Conservation (phyloP, 2,113 vertebrate species). For the Aphyosemion australe region DNA sequence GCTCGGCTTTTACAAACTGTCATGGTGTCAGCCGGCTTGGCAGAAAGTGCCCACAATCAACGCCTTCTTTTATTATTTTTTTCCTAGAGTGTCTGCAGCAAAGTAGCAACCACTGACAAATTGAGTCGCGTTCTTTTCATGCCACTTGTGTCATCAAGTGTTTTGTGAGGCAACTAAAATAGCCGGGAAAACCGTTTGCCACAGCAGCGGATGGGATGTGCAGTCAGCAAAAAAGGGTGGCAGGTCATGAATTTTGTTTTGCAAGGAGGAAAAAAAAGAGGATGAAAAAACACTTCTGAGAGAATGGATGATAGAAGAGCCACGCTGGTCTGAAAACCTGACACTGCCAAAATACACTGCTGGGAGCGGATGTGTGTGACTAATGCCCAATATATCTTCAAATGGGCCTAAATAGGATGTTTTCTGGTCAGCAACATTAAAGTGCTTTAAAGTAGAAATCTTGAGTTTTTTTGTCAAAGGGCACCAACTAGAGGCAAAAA, state of each 20-base stretch:
- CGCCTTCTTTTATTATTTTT: slow-evolving; percentile 14
- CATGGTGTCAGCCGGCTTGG: slow-evolving; percentile 10
- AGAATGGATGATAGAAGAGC: slow-evolving; percentile 65
- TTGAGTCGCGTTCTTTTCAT: slow-evolving; percentile 60
- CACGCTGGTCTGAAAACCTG: slow-evolving; percentile 37
- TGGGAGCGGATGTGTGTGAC: not conserved
- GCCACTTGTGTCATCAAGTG: slow-evolving; percentile 67
- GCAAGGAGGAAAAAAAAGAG: slow-evolving; percentile 19
- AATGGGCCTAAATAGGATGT: not conserved
- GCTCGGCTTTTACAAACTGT: slow-evolving; percentile 19
- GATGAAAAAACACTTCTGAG: slow-evolving; percentile 60
- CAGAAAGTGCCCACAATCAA: slow-evolving; percentile 52
- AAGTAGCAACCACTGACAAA: slow-evolving; percentile 60
- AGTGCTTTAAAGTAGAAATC: too few relatives aligned
- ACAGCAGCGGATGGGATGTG: slow-evolving; percentile 47
- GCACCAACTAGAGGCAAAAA: too few relatives aligned
- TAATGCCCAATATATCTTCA: not conserved
- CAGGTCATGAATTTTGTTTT: slow-evolving; percentile 74
- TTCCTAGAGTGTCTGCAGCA: slow-evolving; percentile 22
- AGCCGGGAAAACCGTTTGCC: slow-evolving; percentile 57
- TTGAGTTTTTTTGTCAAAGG: too few relatives aligned
- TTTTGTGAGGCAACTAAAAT: slow-evolving; percentile 63
- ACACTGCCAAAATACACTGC: slow-evolving; percentile 35
- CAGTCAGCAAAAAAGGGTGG: slow-evolving; percentile 71
- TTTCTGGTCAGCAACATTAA: not conserved